Evolutionary conservation across 2,888 invertebrate genomes (phyloP).

Genomic region (Sipunculus nudus): DNA sequence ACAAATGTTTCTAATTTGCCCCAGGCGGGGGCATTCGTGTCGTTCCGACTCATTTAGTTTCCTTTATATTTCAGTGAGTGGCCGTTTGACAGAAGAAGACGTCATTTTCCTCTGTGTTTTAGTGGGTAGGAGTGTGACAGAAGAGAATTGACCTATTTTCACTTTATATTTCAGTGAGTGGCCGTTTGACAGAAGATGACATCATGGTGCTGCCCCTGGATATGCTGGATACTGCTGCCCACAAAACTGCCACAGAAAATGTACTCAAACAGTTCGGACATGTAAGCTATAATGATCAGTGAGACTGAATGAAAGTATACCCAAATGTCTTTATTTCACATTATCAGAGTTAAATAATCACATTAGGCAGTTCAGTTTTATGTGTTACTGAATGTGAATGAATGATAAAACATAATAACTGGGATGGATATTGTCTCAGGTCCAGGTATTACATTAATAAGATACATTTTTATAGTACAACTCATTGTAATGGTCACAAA

Average conservation of each 20-base stretch:
- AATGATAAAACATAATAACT: too few relatives aligned
- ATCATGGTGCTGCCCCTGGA: slow-evolving; percentile 78
- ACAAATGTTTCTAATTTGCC: too few relatives aligned
- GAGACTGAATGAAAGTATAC: not conserved
- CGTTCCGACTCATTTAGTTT: too few relatives aligned
- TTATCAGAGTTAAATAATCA: not conserved
- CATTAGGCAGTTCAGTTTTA: too few relatives aligned
- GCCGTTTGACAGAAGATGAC: slow-evolving; percentile 68
- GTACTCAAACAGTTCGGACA: slow-evolving; percentile 74
- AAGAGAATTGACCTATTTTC: not conserved
- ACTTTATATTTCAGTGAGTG: slow-evolving; percentile 16
- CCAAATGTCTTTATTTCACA: not conserved
- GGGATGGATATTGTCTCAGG: too few relatives aligned
- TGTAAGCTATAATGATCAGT: slow-evolving; percentile 64
- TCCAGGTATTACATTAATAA: too few relatives aligned
- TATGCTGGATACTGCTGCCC: slow-evolving; percentile 72
- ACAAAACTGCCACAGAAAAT: slow-evolving; percentile 72
- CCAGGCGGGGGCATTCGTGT: too few relatives aligned
- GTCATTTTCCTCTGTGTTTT: slow-evolving; percentile 76
- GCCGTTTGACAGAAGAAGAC: slow-evolving; percentile 68
- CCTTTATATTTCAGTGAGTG: slow-evolving; percentile 15
- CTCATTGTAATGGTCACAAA: too few relatives aligned
- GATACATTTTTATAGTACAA: too few relatives aligned
- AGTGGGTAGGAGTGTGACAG: too few relatives aligned
- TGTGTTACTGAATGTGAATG: too few relatives aligned